These are phyloP conservation scores for Pseudococcus viburni DNA, from an alignment of 2,888 invertebrate species.

Conservation along the genomic window DNA sequence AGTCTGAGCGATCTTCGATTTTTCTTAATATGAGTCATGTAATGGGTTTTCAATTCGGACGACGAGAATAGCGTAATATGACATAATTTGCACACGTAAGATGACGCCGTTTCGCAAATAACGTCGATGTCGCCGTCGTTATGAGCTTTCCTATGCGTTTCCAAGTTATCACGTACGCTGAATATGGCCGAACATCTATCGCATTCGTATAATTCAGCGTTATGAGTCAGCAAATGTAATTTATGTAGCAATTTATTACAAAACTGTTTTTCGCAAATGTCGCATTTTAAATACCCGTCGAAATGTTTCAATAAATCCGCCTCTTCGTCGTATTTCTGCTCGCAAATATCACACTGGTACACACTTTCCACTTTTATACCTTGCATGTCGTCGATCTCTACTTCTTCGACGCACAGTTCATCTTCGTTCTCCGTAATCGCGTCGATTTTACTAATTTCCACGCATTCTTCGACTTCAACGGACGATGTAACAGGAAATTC, in stretches of 20 bases:
- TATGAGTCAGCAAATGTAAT: constrained; percentile 21
- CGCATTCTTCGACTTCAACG: background rate
- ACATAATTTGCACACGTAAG: constrained; percentile 42
- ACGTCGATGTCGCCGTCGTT: constrained; percentile 24
- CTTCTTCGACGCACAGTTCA: constrained; percentile 33
- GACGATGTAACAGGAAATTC: background rate
- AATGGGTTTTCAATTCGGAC: constrained; percentile 11
- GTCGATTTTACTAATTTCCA: background rate
- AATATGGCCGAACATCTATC: constrained; percentile 29
- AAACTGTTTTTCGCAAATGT: constrained; percentile 20
- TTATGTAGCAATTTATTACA: constrained; percentile 37
- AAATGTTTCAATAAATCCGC: background rate
- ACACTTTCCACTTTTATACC: constrained; percentile 43
- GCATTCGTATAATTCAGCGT: constrained; percentile 9
- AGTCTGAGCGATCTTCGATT: constrained; percentile 27
- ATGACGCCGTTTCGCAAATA: background rate
- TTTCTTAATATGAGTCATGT: constrained; percentile 25
- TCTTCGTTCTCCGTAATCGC: background rate
- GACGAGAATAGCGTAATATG: background rate
- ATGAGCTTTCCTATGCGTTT: constrained; percentile 5
- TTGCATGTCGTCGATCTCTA: background rate
- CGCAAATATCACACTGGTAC: constrained; percentile 57
- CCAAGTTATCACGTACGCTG: background rate
- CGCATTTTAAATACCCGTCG: constrained; percentile 15
- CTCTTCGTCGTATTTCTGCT: constrained; percentile 54